Conservation (phyloP, 2,113 vertebrate genomes). For the Ramphastos sulfuratus region DNA sequence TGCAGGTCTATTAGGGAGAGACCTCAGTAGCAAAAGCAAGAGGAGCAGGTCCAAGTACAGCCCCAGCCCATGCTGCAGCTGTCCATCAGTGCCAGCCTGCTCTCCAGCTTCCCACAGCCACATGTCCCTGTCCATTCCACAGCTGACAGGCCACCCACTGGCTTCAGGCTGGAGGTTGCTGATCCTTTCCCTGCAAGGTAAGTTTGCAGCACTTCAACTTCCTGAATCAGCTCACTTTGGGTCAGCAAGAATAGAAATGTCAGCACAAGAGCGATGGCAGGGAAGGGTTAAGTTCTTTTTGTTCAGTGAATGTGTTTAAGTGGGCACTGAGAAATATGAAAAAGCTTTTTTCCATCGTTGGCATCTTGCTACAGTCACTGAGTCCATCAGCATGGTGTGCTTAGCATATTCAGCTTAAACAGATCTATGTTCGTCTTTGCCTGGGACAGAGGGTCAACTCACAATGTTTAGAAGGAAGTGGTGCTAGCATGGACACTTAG, state of each 20-base stretch:
- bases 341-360: neutral
- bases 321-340: neutral
- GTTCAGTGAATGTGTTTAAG: neutral
- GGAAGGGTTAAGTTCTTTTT: neutral
- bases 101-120: rapidly evolving
- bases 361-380: neutral
- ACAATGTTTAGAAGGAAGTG: no score
- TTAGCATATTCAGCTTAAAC: neutral
- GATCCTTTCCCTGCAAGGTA: neutral
- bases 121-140: neutral
- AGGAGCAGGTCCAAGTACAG: neutral
- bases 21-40: neutral
- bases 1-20: neutral
- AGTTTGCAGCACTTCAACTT: neutral
- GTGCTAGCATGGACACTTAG: no score
- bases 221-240: neutral
- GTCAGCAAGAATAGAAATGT: rapidly evolving
- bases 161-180: neutral
- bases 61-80: neutral
- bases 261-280: neutral
- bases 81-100: neutral
- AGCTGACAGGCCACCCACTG: neutral
- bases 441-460: no score
- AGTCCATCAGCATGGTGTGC: neutral
- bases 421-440: neutral